Conservation (phyloP, 2,797 vertebrate species). For the Malacoctenus gilli region DNA sequence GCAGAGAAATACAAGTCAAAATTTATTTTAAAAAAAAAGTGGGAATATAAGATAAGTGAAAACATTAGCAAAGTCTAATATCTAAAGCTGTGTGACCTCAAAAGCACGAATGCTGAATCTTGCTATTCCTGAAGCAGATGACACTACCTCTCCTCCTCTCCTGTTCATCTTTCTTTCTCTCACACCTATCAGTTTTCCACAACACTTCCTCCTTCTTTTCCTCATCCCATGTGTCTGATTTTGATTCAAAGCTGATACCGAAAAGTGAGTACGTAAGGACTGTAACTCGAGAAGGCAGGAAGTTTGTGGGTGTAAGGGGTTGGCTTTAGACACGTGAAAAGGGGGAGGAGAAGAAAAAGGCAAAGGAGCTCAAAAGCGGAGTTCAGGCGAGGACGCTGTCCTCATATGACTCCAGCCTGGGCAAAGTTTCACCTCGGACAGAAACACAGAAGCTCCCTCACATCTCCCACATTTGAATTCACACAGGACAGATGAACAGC, state of each 20-base stretch:
- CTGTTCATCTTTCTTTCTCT: background rate
- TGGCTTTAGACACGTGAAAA: background rate
- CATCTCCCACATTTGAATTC: conserved; percentile 11
- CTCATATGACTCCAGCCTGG: conserved; percentile 34
- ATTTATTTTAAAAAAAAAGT: too few relatives aligned
- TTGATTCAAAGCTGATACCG: conserved; percentile 17
- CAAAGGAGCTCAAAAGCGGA: conserved; percentile 18
- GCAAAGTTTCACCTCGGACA: conserved; percentile 11
- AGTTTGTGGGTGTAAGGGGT: background rate
- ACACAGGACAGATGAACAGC: too few relatives aligned
- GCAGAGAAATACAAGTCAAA: too few relatives aligned
- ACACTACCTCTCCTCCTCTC: background rate
- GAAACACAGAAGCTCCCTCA: conserved; percentile 2
- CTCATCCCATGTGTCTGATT: background rate
- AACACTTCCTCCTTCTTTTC: background rate
- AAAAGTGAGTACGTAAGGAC: conserved; percentile 12
- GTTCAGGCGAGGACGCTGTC: conserved; percentile 65
- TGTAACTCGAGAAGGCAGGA: conserved; percentile 37
- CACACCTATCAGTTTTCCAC: background rate
- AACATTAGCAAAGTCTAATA: too few relatives aligned
- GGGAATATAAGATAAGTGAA: too few relatives aligned
- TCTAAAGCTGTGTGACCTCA: too few relatives aligned
- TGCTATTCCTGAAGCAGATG: too few relatives aligned
- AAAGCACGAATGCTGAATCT: conserved; percentile 12
- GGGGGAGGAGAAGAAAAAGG: conserved; percentile 18